Conservation (phyloP, 2,113 vertebrate species). For the Sturnira hondurensis region DNA sequence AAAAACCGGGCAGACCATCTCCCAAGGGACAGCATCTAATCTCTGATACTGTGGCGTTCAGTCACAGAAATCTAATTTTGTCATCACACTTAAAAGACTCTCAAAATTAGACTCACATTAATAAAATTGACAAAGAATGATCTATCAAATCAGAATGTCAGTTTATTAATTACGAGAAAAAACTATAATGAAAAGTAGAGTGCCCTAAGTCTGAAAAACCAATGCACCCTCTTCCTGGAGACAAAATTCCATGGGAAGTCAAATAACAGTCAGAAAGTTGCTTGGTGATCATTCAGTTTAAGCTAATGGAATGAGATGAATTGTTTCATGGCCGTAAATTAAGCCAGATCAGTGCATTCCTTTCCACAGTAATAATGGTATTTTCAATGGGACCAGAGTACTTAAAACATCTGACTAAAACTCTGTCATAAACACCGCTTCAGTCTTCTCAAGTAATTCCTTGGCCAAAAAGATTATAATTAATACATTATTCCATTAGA, state of each 20-base stretch:
- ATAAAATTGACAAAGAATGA: neutral
- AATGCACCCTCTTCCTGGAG: neutral
- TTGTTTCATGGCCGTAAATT: neutral
- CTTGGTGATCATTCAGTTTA: neutral
- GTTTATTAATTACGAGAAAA: neutral
- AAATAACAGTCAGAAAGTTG: neutral
- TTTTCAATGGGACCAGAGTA: neutral
- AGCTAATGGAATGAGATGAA: neutral
- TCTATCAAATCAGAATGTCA: constrained; percentile 27
- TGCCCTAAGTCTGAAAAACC: neutral
- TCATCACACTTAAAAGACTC: neutral
- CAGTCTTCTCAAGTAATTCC: neutral
- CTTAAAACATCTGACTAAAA: neutral
- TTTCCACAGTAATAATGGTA: neutral
- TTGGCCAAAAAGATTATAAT: neutral
- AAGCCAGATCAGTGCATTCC: neutral
- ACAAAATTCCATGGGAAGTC: neutral
- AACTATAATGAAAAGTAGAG: neutral
- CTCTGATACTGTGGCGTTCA: neutral
- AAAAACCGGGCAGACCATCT: neutral
- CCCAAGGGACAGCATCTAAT: neutral
- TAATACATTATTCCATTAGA: neutral
- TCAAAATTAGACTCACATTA: neutral
- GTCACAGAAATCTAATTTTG: neutral
- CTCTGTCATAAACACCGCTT: neutral